Conservation (phyloP, 2,888 invertebrate species). For the Halictus ligatus region DNA sequence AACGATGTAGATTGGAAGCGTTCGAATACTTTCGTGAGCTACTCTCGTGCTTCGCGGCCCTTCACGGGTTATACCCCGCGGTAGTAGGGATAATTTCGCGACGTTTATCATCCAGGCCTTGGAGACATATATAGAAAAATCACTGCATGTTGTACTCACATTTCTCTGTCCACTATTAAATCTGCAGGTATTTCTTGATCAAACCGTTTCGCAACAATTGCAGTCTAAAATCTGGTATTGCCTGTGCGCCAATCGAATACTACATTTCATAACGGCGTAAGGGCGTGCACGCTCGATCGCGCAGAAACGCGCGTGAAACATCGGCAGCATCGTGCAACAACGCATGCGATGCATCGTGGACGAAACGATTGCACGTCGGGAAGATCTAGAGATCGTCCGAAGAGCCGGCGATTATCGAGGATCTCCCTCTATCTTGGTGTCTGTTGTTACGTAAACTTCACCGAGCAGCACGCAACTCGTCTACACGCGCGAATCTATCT, state of each 20-base stretch:
- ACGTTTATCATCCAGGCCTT: too few relatives aligned
- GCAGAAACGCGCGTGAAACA: slow-evolving; percentile 33
- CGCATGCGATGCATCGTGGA: slow-evolving; percentile 44
- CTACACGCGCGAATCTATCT: slow-evolving; percentile 11
- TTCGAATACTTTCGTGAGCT: too few relatives aligned
- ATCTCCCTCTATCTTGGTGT: neutral
- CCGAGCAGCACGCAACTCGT: slow-evolving; percentile 42
- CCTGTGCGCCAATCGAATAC: neutral
- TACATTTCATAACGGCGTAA: slow-evolving; percentile 53
- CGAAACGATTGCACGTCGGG: slow-evolving; percentile 42
- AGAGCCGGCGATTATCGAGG: slow-evolving; percentile 31
- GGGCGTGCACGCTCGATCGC: slow-evolving; percentile 14
- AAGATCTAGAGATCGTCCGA: slow-evolving; percentile 48
- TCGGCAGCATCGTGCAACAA: slow-evolving; percentile 15
- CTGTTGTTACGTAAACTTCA: slow-evolving; percentile 63
- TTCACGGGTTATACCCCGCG: too few relatives aligned
- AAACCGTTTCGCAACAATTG: neutral
- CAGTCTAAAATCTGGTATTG: neutral
- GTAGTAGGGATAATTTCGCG: too few relatives aligned
- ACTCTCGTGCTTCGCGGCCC: too few relatives aligned
- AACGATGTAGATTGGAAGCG: too few relatives aligned
- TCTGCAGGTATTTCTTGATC: neutral
- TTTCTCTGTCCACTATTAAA: neutral
- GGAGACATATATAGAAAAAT: too few relatives aligned
- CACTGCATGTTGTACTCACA: too few relatives aligned